phyloP scores from a whole-genome alignment of 2,797 vertebrate species.

The Meda fulgida region DNA sequence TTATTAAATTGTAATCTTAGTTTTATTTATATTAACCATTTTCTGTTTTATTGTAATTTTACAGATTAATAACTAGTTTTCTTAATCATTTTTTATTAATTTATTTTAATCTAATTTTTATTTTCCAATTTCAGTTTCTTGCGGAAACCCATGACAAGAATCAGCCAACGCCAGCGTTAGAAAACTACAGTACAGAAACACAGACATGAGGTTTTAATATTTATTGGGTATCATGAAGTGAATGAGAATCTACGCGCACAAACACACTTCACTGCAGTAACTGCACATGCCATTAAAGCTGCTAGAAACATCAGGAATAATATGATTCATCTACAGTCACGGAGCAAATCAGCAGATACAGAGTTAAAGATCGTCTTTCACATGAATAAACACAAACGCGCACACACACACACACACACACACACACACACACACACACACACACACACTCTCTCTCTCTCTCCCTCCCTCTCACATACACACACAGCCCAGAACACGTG shows the following conservation, averaged over 20 bases:
- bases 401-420: background rate
- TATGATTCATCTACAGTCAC: slow-evolving; percentile 57
- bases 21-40: background rate
- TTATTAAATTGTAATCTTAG: background rate
- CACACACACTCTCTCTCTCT: too few relatives aligned
- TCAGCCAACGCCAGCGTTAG: background rate
- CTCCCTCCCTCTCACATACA: too few relatives aligned
- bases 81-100: background rate
- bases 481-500: too few relatives aligned
- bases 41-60: background rate
- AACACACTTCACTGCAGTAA: slow-evolving; percentile 14
- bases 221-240: slow-evolving; percentile 2
- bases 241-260: background rate
- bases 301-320: slow-evolving; percentile 56
- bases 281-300: slow-evolving; percentile 60
- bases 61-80: background rate
- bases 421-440: too few relatives aligned
- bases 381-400: background rate
- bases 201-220: background rate
- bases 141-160: background rate
- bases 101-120: too few relatives aligned
- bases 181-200: background rate
- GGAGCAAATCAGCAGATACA: slow-evolving; percentile 68
- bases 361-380: background rate
- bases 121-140: too few relatives aligned